phyloP scores from a whole-genome alignment of 2,888 invertebrate species.

The Onthophagus sagittarius region DNA sequence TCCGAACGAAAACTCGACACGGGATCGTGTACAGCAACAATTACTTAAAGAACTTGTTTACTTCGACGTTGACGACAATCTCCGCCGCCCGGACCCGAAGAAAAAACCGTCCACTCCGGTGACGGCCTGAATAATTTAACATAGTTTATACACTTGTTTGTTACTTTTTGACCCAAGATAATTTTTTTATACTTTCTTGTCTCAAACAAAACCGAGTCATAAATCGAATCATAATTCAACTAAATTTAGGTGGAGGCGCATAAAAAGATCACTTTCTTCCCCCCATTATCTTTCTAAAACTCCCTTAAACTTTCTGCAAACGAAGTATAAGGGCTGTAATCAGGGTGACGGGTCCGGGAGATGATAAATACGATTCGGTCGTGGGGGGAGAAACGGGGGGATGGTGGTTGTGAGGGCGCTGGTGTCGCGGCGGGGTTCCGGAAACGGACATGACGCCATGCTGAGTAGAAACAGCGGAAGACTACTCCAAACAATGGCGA shows the following conservation, averaged over 20 bases:
- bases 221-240: constrained; percentile 4
- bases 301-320: constrained; percentile 20
- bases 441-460: constrained; percentile 53
- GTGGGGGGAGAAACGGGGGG: constrained; percentile 21
- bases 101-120: neutral
- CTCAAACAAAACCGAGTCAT: neutral
- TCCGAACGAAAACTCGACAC: neutral
- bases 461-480: constrained; percentile 51
- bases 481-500: constrained; percentile 50
- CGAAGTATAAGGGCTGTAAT: constrained; percentile 13
- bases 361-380: constrained; percentile 40
- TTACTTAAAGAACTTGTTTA: neutral
- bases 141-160: neutral
- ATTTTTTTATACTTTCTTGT: neutral
- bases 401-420: constrained; percentile 29
- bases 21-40: neutral
- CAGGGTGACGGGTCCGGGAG: neutral
- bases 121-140: neutral
- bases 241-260: neutral
- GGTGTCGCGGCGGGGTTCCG: constrained; percentile 31
- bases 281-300: neutral
- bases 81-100: neutral
- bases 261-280: neutral
- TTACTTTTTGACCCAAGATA: neutral
- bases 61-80: neutral